Conservation (phyloP, 1,140 invertebrate genomes). For the Bombus impatiens region DNA sequence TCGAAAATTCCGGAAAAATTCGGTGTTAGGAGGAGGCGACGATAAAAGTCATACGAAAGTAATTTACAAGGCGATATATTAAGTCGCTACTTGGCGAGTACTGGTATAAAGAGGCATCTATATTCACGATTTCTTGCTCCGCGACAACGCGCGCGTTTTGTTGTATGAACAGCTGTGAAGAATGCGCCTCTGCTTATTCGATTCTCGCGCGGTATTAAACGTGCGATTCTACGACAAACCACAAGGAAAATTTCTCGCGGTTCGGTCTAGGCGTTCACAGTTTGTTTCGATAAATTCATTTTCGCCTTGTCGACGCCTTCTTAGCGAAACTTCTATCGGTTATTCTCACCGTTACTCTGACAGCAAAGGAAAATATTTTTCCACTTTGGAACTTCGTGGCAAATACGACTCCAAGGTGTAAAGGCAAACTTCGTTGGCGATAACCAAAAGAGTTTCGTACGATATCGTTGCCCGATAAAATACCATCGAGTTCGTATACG, state of each 20-base stretch:
- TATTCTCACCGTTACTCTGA: background rate
- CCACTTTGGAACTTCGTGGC: background rate
- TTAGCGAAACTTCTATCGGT: background rate
- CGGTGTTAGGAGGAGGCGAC: background rate
- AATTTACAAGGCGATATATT: conserved; percentile 60
- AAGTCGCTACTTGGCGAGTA: conserved; percentile 33
- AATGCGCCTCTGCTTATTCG: conserved; percentile 32
- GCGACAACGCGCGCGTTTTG: conserved; percentile 17
- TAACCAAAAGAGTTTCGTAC: background rate
- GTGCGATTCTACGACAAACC: conserved; percentile 20
- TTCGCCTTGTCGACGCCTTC: background rate
- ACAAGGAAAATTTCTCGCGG: conserved; percentile 26
- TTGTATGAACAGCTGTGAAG: conserved; percentile 65
- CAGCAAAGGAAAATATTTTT: background rate
- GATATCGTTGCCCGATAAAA: background rate
- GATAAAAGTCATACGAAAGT: conserved; percentile 16
- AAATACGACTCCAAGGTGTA: background rate
- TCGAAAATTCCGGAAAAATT: background rate
- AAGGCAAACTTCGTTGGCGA: background rate
- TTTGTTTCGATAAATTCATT: background rate
- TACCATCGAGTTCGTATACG: background rate
- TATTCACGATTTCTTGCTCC: conserved; percentile 38
- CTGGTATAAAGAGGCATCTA: conserved; percentile 43
- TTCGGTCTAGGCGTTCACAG: background rate
- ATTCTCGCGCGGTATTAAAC: background rate